Evolutionary conservation across 2,113 vertebrate species (phyloP).

Genomic region (Cichladusa arquata): DNA sequence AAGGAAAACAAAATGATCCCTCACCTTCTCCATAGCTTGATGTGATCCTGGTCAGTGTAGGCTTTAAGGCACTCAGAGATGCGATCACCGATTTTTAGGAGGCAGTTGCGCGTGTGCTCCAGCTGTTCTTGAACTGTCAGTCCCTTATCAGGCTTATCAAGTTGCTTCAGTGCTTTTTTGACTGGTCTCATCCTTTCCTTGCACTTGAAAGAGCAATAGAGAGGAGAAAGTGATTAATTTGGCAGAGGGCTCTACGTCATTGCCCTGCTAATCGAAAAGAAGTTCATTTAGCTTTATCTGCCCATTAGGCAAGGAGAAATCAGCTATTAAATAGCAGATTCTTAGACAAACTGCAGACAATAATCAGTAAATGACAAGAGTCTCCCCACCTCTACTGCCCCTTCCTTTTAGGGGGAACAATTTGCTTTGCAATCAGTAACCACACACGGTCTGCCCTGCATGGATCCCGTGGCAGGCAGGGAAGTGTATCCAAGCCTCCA

Average conservation of each 20-base stretch:
- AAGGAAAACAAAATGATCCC: background rate
- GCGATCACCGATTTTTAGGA: slow-evolving; percentile 95
- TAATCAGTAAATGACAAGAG: background rate
- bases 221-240: background rate
- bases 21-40: slow-evolving; percentile 93
- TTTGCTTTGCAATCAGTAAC: background rate
- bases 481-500: background rate
- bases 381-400: background rate
- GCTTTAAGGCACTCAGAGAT: slow-evolving; percentile 97
- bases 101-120: slow-evolving; percentile 93
- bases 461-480: background rate
- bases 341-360: background rate
- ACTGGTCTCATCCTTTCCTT: slow-evolving; percentile 98
- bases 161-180: slow-evolving; percentile 96
- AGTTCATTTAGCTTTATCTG: background rate
- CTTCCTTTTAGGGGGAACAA: background rate
- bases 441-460: background rate
- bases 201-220: slow-evolving; percentile 76
- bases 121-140: slow-evolving; percentile 93
- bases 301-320: background rate
- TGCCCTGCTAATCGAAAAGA: background rate
- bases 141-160: slow-evolving; percentile 96
- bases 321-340: background rate
- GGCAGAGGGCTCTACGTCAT: background rate
- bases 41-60: slow-evolving; percentile 90